A percentile compares a stretch with the other conserved stretches of the same genome.
Conservation (phyloP, 2,797 vertebrate species). For the Acanthopagrus latus region DNA sequence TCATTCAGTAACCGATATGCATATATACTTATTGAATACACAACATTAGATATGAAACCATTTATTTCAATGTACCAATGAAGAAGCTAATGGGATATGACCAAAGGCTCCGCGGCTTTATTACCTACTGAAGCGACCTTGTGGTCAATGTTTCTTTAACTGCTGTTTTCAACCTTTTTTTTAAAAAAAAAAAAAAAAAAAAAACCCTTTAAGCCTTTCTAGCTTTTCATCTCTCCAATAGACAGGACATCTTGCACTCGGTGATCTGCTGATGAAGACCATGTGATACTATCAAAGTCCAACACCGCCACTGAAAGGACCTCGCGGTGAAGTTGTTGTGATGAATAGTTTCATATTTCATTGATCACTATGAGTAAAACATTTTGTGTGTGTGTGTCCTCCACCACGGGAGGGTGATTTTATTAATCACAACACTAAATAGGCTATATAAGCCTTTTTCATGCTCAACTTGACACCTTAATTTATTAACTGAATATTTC, state of each 20-base stretch:
- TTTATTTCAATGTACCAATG: neutral
- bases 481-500: slow-evolving; percentile 22
- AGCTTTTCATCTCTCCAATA: neutral
- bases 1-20: neutral
- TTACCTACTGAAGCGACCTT: neutral
- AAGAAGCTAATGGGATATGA: neutral
- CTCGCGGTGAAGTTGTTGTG: neutral
- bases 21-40: neutral
- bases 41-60: neutral
- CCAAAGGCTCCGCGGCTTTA: neutral
- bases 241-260: neutral
- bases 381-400: neutral
- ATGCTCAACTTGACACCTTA: slow-evolving; percentile 18
- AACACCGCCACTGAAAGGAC: neutral
- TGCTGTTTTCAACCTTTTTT: neutral
- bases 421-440: slow-evolving; percentile 15
- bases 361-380: neutral
- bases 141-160: neutral
- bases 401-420: neutral
- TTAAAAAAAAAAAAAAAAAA: too few species aligned
- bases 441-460: neutral
- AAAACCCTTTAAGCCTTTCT: neutral
- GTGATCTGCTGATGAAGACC: neutral
- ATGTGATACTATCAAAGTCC: neutral
- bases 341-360: slow-evolving; percentile 2